A percentile compares a stretch with the other conserved stretches of the same genome.
These are phyloP conservation scores for Torymus texanus DNA, from an alignment of 2,888 invertebrate species.

Conservation along the genomic window DNA sequence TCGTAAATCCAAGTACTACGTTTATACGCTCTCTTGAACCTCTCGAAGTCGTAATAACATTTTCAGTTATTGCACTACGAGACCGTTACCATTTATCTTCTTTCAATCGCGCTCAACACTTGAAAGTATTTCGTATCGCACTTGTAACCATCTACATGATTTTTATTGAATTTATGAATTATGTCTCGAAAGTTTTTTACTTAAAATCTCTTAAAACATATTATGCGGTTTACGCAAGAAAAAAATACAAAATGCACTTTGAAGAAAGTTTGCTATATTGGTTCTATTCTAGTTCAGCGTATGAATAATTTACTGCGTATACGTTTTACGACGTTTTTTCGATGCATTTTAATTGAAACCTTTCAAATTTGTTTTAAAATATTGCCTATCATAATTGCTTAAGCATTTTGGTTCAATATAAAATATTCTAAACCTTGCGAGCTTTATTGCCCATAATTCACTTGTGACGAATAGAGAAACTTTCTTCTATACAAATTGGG, in stretches of 20 bases:
- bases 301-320: conserved; percentile 30
- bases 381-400: not conserved
- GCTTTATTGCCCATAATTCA: conserved; percentile 17
- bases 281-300: conserved; percentile 20
- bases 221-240: not conserved
- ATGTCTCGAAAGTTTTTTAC: not conserved
- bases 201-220: too few species aligned
- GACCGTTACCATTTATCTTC: too few species aligned
- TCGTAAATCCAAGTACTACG: too few species aligned
- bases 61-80: too few species aligned
- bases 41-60: too few species aligned
- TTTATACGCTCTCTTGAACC: too few species aligned
- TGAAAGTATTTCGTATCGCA: too few species aligned
- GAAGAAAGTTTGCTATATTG: conserved; percentile 1
- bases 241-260: conserved; percentile 15
- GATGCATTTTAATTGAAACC: conserved; percentile 32
- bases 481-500: not conserved
- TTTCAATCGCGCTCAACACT: too few species aligned
- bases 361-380: conserved; percentile 25
- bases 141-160: not conserved
- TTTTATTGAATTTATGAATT: conserved; percentile 13
- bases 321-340: conserved; percentile 26
- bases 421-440: not conserved
- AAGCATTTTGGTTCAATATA: not conserved
- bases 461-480: not conserved